phyloP scores from a whole-genome alignment of 2,797 vertebrate genomes.

The Rallus crepitans region DNA sequence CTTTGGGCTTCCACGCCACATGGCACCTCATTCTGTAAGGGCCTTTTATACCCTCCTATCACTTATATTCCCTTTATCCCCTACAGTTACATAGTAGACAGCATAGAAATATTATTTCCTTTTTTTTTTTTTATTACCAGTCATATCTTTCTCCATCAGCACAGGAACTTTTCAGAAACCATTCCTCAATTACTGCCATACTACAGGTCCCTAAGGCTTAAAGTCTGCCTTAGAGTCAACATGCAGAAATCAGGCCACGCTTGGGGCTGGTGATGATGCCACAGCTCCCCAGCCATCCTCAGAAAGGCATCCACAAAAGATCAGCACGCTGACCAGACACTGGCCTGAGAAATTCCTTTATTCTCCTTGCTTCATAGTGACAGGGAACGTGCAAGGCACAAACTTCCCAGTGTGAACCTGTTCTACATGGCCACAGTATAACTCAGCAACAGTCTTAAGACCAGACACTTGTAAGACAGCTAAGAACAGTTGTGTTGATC shows the following conservation, averaged over 20 bases:
- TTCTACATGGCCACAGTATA: accelerated
- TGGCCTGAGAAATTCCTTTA: background rate
- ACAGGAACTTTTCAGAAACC: background rate
- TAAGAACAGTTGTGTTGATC: background rate
- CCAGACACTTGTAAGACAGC: background rate
- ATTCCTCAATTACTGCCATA: background rate
- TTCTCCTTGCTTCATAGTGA: background rate
- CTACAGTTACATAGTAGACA: background rate
- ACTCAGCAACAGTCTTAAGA: background rate
- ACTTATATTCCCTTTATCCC: background rate
- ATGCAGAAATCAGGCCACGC: background rate
- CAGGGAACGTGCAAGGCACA: background rate
- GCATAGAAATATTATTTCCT: background rate
- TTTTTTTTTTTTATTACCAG: background rate
- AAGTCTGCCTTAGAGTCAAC: background rate
- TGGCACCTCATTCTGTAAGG: background rate
- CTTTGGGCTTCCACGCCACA: background rate
- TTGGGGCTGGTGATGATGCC: background rate
- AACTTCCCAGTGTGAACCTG: background rate
- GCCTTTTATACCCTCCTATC: background rate
- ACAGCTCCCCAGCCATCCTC: background rate
- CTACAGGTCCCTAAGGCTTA: background rate
- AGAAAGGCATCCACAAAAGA: background rate
- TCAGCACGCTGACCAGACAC: background rate
- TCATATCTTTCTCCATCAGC: background rate